Conservation (phyloP, 2,888 invertebrate species). For the Dolichopus griseipennis region DNA sequence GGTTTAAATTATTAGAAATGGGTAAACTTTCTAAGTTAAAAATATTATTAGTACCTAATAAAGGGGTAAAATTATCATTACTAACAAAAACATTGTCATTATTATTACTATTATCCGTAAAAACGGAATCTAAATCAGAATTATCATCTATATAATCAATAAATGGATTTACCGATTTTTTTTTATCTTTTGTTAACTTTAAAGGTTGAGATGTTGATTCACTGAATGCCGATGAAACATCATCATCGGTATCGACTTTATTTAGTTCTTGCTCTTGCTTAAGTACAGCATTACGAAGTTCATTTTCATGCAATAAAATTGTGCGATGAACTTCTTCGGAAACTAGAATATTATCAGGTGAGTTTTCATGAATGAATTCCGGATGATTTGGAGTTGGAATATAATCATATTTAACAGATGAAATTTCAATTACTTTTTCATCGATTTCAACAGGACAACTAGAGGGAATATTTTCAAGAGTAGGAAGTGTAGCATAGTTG, state of each 20-base stretch:
- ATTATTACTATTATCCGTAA: conserved; percentile 24
- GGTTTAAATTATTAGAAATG: neutral
- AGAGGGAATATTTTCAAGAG: conserved; percentile 20
- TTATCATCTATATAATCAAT: conserved; percentile 29
- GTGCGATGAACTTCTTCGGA: conserved; percentile 40
- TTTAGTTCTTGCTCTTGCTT: conserved; percentile 23
- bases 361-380: conserved; percentile 40
- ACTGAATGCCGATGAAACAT: conserved; percentile 15
- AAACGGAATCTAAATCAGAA: conserved; percentile 22
- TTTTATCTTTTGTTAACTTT: conserved; percentile 17
- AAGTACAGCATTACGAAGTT: conserved; percentile 37
- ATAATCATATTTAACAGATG: conserved; percentile 26
- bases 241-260: neutral
- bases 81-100: conserved; percentile 13
- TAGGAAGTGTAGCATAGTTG: conserved; percentile 37
- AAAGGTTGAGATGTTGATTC: conserved; percentile 7
- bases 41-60: conserved; percentile 7
- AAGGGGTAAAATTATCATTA: conserved; percentile 17
- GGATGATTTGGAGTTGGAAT: conserved; percentile 34
- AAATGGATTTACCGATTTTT: conserved; percentile 40
- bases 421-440: conserved; percentile 37
- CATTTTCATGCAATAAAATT: conserved; percentile 40
- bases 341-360: conserved; percentile 39
- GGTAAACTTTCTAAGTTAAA: neutral
- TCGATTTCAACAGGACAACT: conserved; percentile 20